These are phyloP conservation scores for Telenomus remus DNA, from an alignment of 1,140 invertebrate genomes.

Conservation along the genomic window DNA sequence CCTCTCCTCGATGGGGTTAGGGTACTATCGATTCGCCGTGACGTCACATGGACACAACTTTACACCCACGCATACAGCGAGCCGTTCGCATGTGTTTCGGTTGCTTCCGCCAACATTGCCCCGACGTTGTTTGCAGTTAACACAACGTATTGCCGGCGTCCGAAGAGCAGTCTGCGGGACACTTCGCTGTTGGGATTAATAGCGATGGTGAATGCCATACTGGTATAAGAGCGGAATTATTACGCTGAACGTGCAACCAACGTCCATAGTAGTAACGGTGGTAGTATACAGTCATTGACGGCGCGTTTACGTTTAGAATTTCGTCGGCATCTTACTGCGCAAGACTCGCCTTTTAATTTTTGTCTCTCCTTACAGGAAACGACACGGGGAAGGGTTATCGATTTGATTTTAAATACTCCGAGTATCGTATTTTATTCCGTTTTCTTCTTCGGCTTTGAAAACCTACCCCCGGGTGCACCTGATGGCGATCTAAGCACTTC, in stretches of 20 bases:
- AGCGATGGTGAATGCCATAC: conserved; percentile 23
- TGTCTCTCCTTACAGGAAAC: conserved; percentile 19
- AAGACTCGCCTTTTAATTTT: conserved; percentile 47
- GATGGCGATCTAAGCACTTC: not conserved
- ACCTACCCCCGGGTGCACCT: not conserved
- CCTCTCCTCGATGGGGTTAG: conserved; percentile 56
- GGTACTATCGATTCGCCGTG: conserved; percentile 71
- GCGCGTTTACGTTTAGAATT: conserved; percentile 48
- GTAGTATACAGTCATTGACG: conserved; percentile 56
- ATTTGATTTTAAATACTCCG: conserved; percentile 50
- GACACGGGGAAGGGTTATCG: conserved; percentile 29
- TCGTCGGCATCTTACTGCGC: conserved; percentile 34
- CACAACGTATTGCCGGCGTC: conserved; percentile 5
- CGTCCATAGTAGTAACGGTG: conserved; percentile 50
- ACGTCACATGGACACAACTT: conserved; percentile 65
- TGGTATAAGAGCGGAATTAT: conserved; percentile 24
- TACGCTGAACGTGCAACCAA: conserved; percentile 31
- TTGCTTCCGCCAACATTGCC: conserved; percentile 28
- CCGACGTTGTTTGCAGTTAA: conserved; percentile 20
- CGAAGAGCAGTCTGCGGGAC: not conserved
- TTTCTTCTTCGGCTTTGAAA: not conserved
- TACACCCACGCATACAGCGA: conserved; percentile 26
- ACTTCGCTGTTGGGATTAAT: conserved; percentile 8
- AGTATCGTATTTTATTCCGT: conserved; percentile 41
- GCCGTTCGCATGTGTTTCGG: conserved; percentile 9